phyloP scores from a whole-genome alignment of 2,797 vertebrate species.

The Semaprochilodus insignis region DNA sequence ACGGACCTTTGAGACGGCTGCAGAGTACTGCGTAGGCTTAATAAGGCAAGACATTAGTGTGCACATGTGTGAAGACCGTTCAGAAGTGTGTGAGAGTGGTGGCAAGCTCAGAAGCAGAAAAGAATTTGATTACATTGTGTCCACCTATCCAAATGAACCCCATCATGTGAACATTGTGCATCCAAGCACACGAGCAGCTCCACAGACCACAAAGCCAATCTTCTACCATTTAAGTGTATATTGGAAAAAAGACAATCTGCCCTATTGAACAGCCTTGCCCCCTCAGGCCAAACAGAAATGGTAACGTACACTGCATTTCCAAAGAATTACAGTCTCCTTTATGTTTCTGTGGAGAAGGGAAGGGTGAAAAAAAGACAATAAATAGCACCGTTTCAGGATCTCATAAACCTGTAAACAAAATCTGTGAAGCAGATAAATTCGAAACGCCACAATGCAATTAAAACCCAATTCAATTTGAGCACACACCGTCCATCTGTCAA shows the following conservation, averaged over 20 bases:
- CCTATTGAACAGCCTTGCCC: conserved; percentile 86
- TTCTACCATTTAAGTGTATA: conserved; percentile 83
- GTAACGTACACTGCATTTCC: conserved; percentile 91
- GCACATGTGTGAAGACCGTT: conserved; percentile 65
- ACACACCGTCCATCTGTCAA: conserved; percentile 99
- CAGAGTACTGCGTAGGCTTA: conserved; percentile 40
- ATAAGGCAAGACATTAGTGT: conserved; percentile 65
- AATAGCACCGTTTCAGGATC: conserved; percentile 86
- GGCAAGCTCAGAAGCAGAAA: conserved; percentile 60
- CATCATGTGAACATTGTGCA: conserved; percentile 80
- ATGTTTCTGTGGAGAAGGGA: conserved; percentile 77
- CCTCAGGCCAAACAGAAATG: conserved; percentile 86
- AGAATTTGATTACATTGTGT: conserved; percentile 79
- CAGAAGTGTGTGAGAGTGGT: conserved; percentile 62
- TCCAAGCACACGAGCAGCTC: conserved; percentile 75
- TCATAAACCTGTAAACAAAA: conserved; percentile 98
- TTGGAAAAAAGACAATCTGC: conserved; percentile 85
- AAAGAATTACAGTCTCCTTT: conserved; percentile 91
- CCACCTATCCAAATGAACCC: conserved; percentile 77
- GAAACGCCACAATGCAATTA: conserved; percentile 99
- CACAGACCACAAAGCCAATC: conserved; percentile 79
- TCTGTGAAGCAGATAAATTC: conserved; percentile 99
- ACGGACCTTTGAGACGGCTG: conserved; percentile 48
- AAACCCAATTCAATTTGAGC: conserved; percentile 99
- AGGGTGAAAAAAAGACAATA: conserved; percentile 72